A percentile compares a stretch with the other conserved stretches of the same genome.
These are phyloP conservation scores for Noctua comes DNA, from an alignment of 2,888 invertebrate genomes.

Conservation along the genomic window DNA sequence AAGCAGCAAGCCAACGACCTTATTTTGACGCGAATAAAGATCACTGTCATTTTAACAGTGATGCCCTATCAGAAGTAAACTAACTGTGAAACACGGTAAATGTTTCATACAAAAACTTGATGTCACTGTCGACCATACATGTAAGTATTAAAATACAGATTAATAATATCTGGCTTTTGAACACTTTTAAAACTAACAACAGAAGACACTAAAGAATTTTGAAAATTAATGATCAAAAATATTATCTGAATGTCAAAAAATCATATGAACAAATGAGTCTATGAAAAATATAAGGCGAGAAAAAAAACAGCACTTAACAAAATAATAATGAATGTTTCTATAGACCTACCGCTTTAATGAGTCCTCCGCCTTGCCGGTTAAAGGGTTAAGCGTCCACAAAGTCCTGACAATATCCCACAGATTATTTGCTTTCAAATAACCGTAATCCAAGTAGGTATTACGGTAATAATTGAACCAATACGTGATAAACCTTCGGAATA, in stretches of 20 bases:
- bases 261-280: neutral
- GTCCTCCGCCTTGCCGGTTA: too few species aligned
- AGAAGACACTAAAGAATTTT: slow-evolving; percentile 16
- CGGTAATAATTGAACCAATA: too few species aligned
- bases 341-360: too few species aligned
- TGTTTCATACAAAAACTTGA: slow-evolving; percentile 30
- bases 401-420: too few species aligned
- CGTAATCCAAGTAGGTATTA: too few species aligned
- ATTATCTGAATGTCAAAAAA: slow-evolving; percentile 3
- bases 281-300: slow-evolving; percentile 9
- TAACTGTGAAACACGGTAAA: slow-evolving; percentile 3
- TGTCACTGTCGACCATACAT: neutral
- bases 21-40: neutral
- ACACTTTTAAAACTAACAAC: neutral
- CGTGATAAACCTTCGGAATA: too few species aligned
- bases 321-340: neutral
- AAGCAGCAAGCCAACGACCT: neutral
- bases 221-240: neutral
- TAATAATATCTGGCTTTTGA: neutral
- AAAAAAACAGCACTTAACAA: slow-evolving; percentile 19
- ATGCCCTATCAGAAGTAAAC: neutral
- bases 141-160: slow-evolving; percentile 15
- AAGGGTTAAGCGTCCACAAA: too few species aligned
- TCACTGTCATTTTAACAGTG: neutral
- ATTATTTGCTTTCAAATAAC: too few species aligned